Percentiles rank a stretch among this genome's conserved stretches.
Conservation (phyloP, 23 tunicate genomes). For the Trididemnum clinides region DNA sequence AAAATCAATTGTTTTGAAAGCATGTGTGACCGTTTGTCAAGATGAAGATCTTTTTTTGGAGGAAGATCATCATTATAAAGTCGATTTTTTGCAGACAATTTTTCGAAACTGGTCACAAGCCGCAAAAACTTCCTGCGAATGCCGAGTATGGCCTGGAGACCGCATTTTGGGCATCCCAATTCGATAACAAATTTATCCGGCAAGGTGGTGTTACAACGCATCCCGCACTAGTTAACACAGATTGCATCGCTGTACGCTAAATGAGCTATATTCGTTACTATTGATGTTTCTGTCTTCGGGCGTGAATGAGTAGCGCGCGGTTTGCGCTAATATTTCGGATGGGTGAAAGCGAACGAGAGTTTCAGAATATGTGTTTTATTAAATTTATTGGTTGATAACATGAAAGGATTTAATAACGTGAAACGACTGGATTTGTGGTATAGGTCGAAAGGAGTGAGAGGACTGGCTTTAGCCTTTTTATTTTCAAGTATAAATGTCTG, state of each 20-base stretch:
- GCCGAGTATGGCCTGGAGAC: too few relatives aligned
- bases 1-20: too few relatives aligned
- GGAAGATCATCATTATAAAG: too few relatives aligned
- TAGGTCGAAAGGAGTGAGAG: not conserved
- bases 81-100: too few relatives aligned
- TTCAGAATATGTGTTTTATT: not conserved
- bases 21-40: too few relatives aligned
- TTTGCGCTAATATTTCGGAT: not conserved
- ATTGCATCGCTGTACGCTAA: not conserved
- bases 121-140: too few relatives aligned
- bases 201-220: not conserved
- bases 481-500: not conserved
- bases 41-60: too few relatives aligned
- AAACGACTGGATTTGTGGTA: slow-evolving; percentile 1
- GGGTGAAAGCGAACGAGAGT: not conserved
- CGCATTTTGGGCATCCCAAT: too few relatives aligned
- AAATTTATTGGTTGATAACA: slow-evolving; percentile 1
- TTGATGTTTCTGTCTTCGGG: not conserved
- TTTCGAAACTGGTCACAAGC: too few relatives aligned
- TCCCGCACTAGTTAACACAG: not conserved
- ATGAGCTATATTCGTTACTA: not conserved
- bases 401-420: not conserved
- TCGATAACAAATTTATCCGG: not conserved
- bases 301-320: not conserved
- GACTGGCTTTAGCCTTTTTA: slow-evolving; percentile 4